Base-by-base conservation (phyloP, 2,113 vertebrate species). In the Tricholaema leucomelas region DNA sequence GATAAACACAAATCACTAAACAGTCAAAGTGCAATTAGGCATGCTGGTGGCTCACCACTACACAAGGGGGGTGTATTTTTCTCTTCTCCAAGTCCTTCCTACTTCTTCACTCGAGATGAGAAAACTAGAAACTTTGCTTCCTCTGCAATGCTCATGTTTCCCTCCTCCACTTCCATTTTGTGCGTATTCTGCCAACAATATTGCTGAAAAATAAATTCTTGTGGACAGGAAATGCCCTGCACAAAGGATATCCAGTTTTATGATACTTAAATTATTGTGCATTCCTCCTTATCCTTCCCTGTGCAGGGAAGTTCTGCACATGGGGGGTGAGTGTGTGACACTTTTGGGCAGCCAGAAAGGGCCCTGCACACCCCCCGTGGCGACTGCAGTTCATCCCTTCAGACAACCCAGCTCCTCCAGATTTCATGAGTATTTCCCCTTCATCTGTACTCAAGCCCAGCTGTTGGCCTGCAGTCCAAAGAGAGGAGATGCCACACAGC, bases 241-340 rank as follows among this genome's bases (percentile, higher is more conserved):
- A 5, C 56, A 74, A 94, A 94, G 81, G 76, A 71, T 65, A 92
- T 87, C 65, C 63, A 95, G 69, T 44, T 82, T 93, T 40, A 83
- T 8, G 56, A 83, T 33, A 87, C 75, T 91, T 61, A n/a, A 91
- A 85, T 74, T 69, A 63, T 8, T 54, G 23, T 1, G 4, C 89
- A 54, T 94, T 91, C 78, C 63, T 94, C 61, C 35, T 6, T 1
- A 69, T 50, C 89, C 48, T 48, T 33, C 85, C 20, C 10, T 2
- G 6, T 5, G 1, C 67, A 5, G 20, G 13, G 25, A 44, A 25
- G 60, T 21, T 81, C 58, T 27, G 0, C 1, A 50, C 4, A 4
- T 5, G 35, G 1, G 1, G 0, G 40, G 54, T 4, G 13, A 21
- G 2, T 2, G 9, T 5, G 4, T 23, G 28, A 73, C 0, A 0